A percentile compares a stretch with the other conserved stretches of the same genome.
Evolutionary conservation across 1,140 invertebrate genomes (phyloP).

Genomic region (Leptopilina boulardi): DNA sequence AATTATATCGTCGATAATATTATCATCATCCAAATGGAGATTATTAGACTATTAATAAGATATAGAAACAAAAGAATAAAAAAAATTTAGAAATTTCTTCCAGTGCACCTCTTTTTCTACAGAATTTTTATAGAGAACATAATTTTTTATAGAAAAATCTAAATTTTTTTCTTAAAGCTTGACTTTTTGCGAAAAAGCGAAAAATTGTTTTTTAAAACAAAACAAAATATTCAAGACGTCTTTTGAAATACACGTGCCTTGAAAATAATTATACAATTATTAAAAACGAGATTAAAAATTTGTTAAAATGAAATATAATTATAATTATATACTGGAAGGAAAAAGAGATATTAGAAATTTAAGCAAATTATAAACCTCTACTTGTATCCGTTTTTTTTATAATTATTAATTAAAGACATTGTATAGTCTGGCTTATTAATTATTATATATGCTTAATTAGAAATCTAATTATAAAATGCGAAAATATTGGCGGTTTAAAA

Average conservation of each 20-base stretch:
- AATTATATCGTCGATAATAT: constrained; percentile 53
- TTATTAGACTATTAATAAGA: constrained; percentile 72
- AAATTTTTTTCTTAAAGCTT: neutral
- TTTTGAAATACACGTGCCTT: constrained; percentile 28
- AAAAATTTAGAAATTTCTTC: constrained; percentile 61
- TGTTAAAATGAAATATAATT: neutral
- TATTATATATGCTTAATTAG: constrained; percentile 23
- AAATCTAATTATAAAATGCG: constrained; percentile 21
- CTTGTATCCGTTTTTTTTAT: neutral
- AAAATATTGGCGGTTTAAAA: neutral
- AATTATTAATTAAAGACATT: constrained; percentile 28
- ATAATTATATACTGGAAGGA: constrained; percentile 20
- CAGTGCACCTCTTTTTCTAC: constrained; percentile 53
- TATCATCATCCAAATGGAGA: constrained; percentile 70
- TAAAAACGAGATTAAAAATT: constrained; percentile 3
- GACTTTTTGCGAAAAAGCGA: neutral
- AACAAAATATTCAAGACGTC: neutral
- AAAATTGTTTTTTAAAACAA: neutral
- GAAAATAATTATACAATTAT: neutral
- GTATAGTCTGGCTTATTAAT: constrained; percentile 25
- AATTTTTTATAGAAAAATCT: neutral
- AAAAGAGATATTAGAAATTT: constrained; percentile 1
- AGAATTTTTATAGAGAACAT: neutral
- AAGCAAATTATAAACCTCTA: constrained; percentile 10
- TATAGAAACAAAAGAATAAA: constrained; percentile 53